These are phyloP conservation scores for Drosophila setifemur DNA, from an alignment of 1,140 invertebrate genomes.

Conservation along the genomic window DNA sequence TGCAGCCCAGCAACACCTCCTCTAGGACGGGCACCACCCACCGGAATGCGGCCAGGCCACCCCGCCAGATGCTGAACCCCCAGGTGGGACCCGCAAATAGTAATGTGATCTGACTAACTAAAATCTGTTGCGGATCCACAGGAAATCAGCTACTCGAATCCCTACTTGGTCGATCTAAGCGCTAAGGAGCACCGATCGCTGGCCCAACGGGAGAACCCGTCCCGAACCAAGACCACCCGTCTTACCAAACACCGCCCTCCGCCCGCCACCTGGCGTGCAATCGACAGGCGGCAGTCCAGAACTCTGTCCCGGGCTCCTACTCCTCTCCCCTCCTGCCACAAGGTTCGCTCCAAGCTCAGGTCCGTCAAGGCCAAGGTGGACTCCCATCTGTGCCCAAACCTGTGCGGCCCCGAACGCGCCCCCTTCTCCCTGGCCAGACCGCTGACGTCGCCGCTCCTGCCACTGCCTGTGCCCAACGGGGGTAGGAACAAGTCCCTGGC, in stretches of 20 bases:
- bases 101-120: no score
- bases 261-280: no score
- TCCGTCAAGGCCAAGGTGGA: conserved; percentile 35
- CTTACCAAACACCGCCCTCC: no score
- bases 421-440: not conserved
- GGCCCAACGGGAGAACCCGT: no score
- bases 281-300: no score
- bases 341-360: not conserved
- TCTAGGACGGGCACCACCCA: not conserved
- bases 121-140: no score
- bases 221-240: no score
- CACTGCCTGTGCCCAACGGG: not conserved
- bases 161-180: no score
- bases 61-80: not conserved
- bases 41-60: not conserved
- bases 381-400: conserved; percentile 1
- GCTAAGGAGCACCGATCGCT: no score
- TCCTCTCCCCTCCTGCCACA: not conserved
- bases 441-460: not conserved
- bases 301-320: not conserved
- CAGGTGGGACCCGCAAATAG: not conserved
- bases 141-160: no score
- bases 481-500: conserved; percentile 20
- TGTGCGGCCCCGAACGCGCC: not conserved
- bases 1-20: not conserved